Evolutionary conservation across 2,888 invertebrate genomes (phyloP).

Genomic region (Andrena marginata): DNA sequence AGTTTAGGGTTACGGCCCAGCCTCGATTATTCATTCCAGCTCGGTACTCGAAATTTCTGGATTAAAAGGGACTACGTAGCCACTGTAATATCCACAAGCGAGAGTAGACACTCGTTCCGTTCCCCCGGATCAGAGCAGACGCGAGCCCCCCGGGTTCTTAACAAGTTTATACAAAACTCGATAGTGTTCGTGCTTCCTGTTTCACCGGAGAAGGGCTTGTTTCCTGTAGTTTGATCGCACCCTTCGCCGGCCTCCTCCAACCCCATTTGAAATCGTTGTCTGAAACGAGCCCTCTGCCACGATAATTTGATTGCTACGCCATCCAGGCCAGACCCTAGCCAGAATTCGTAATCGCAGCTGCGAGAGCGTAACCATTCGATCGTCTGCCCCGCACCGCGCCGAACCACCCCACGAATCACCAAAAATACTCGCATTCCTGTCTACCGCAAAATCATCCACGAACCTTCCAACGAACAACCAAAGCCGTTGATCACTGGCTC

Average conservation of each 20-base stretch:
- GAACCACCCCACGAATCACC: neutral
- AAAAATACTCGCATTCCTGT: conserved; percentile 2
- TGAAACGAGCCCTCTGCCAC: conserved; percentile 66
- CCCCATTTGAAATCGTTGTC: conserved; percentile 67
- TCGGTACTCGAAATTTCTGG: too few species aligned
- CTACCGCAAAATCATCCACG: too few species aligned
- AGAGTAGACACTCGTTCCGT: neutral
- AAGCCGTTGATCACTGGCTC: too few species aligned
- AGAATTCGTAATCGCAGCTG: conserved; percentile 57
- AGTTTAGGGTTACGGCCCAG: too few species aligned
- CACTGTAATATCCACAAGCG: conserved; percentile 1
- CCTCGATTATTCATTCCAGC: too few species aligned
- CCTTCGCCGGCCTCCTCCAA: conserved; percentile 53
- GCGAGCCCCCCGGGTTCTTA: conserved; percentile 26
- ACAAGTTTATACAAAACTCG: conserved; percentile 57
- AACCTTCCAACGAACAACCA: too few species aligned
- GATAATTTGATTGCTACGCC: conserved; percentile 67
- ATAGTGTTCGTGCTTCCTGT: conserved; percentile 54
- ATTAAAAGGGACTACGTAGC: too few species aligned
- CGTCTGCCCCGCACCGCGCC: neutral
- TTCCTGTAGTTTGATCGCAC: conserved; percentile 69
- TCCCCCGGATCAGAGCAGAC: conserved; percentile 4
- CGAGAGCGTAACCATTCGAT: conserved; percentile 35
- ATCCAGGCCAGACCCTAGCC: conserved; percentile 56
- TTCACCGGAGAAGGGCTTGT: conserved; percentile 61